These are phyloP conservation scores for Rutpela maculata DNA, from an alignment of 2,888 invertebrate genomes.

Conservation along the genomic window DNA sequence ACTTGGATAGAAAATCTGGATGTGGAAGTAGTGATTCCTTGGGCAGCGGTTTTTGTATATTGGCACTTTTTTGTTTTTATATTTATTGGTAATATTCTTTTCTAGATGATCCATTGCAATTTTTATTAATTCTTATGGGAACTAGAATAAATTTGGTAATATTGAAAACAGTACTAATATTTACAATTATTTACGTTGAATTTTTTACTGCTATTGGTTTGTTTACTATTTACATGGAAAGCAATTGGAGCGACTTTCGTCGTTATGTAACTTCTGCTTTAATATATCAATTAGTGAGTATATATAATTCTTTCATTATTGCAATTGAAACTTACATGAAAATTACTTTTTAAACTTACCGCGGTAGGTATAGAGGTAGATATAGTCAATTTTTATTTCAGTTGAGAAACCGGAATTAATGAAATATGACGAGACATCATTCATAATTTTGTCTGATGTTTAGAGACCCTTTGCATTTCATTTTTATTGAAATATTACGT, in stretches of 20 bases:
- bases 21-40: too few relatives aligned
- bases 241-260: background rate
- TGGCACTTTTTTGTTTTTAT: background rate
- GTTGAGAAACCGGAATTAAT: too few relatives aligned
- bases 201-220: background rate
- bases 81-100: background rate
- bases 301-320: background rate
- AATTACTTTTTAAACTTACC: background rate
- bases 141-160: background rate
- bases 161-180: background rate
- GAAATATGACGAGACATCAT: too few relatives aligned
- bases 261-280: background rate
- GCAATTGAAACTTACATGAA: background rate
- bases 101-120: slow-evolving; percentile 3
- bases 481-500: too few relatives aligned
- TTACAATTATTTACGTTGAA: background rate
- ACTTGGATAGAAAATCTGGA: too few relatives aligned
- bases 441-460: too few relatives aligned
- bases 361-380: too few relatives aligned
- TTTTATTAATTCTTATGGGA: background rate
- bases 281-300: background rate
- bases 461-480: too few relatives aligned
- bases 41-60: too few relatives aligned
- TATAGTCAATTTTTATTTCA: too few relatives aligned
- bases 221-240: background rate